phyloP scores from a whole-genome alignment of 2,797 vertebrate species.

The Cuculus canorus region DNA sequence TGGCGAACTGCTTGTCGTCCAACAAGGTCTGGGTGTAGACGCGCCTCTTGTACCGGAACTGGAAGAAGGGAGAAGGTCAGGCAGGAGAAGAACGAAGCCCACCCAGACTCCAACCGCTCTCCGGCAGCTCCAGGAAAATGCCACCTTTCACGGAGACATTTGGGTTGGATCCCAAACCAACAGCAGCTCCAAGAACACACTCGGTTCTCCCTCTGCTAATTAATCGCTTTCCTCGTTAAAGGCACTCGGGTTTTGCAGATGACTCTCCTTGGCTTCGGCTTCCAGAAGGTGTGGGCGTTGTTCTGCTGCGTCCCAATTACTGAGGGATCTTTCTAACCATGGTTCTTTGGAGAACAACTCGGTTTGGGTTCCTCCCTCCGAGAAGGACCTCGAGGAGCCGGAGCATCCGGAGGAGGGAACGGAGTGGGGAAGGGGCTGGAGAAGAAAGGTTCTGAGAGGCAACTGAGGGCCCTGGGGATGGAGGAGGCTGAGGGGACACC shows the following conservation, averaged over 20 bases:
- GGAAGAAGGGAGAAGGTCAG: slow-evolving; percentile 1
- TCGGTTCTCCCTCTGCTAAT: neutral
- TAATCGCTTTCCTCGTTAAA: neutral
- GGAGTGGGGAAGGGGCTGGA: no score
- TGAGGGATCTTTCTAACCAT: neutral
- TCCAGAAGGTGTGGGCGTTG: neutral
- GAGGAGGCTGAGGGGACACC: no score
- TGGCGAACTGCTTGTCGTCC: slow-evolving; percentile 96
- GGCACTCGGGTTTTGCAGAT: neutral
- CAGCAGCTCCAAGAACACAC: neutral
- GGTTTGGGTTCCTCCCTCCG: no score
- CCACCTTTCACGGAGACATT: neutral
- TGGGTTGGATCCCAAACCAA: neutral
- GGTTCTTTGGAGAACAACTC: no score
- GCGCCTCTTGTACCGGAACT: slow-evolving; percentile 97
- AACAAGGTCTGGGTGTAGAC: slow-evolving; percentile 93
- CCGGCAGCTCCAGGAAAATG: neutral
- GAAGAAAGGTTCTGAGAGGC: no score
- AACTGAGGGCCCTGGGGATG: no score
- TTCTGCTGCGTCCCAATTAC: neutral
- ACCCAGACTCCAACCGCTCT: neutral
- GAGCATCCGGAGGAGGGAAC: no score
- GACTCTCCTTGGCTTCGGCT: neutral
- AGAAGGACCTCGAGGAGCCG: no score
- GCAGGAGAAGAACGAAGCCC: neutral